phyloP scores from a whole-genome alignment of 2,888 invertebrate genomes.

The Orchestes rusci region DNA sequence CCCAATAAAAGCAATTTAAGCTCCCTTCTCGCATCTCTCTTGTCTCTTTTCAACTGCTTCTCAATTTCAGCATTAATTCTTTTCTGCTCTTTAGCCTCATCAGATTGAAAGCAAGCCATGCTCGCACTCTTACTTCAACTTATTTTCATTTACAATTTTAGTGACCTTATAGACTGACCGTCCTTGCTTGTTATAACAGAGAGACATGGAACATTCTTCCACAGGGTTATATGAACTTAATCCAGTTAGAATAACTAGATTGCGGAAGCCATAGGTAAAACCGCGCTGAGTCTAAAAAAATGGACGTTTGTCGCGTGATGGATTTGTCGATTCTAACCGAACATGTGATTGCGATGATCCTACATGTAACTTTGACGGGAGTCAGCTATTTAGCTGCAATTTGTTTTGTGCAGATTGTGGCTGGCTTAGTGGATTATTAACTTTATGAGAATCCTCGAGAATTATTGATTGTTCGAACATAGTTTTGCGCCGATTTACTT shows the following conservation, averaged over 20 bases:
- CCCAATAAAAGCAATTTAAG: conserved; percentile 94
- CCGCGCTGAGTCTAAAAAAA: too few relatives aligned
- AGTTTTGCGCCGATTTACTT: too few relatives aligned
- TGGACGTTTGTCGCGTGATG: too few relatives aligned
- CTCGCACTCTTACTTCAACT: neutral
- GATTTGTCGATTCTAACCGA: too few relatives aligned
- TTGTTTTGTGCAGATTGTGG: too few relatives aligned
- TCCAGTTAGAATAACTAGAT: conserved; percentile 75
- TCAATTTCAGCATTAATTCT: conserved; percentile 99
- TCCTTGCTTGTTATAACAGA: neutral
- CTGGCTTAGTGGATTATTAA: too few relatives aligned
- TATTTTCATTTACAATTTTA: neutral
- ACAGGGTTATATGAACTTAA: conserved; percentile 36
- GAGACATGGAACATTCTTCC: neutral
- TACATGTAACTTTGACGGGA: too few relatives aligned
- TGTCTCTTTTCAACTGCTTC: conserved; percentile 98
- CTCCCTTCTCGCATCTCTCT: conserved; percentile 96
- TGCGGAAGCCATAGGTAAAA: conserved; percentile 62
- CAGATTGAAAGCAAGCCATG: conserved; percentile 99
- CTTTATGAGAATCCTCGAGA: too few relatives aligned
- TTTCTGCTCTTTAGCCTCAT: conserved; percentile 99
- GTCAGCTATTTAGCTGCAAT: too few relatives aligned
- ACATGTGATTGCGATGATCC: too few relatives aligned
- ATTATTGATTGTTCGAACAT: too few relatives aligned
- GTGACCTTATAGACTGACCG: neutral